Evolutionary conservation across 2,113 vertebrate species (phyloP).

Genomic region (Grallaria varia): DNA sequence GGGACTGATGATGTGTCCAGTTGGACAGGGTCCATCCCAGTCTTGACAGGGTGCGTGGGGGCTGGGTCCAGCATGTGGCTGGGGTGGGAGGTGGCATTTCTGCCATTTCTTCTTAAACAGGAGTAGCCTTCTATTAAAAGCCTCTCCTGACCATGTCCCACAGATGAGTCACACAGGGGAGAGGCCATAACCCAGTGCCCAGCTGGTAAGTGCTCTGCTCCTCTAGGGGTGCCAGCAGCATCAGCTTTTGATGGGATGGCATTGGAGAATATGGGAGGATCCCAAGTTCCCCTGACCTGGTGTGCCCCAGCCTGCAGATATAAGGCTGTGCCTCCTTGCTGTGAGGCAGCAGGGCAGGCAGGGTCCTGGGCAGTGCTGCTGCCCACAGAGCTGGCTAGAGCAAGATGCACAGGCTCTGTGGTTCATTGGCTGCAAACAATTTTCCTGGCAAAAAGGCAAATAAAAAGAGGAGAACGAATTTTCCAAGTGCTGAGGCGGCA

Average conservation of each 20-base stretch:
- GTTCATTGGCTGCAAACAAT: background rate
- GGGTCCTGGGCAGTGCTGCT: background rate
- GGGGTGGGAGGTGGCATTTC: constrained; percentile 29
- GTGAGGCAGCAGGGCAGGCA: background rate
- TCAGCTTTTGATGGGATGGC: background rate
- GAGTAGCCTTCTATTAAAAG: constrained; percentile 53
- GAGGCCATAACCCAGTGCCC: background rate
- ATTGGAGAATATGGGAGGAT: background rate
- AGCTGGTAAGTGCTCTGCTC: background rate
- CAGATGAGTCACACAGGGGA: background rate
- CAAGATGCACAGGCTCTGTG: background rate
- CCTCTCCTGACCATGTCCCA: background rate
- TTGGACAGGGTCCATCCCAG: background rate
- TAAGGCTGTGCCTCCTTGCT: rapidly evolving
- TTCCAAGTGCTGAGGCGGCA: background rate
- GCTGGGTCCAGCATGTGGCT: background rate
- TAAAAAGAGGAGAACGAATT: background rate
- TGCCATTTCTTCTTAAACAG: background rate
- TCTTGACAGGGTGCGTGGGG: rapidly evolving
- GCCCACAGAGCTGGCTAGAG: background rate
- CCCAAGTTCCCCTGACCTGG: background rate
- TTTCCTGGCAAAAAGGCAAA: background rate
- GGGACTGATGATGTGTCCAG: background rate
- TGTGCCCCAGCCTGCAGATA: background rate
- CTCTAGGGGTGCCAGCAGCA: background rate